Conservation (phyloP, 2,113 vertebrate species). For the Pyxicephalus adspersus region DNA sequence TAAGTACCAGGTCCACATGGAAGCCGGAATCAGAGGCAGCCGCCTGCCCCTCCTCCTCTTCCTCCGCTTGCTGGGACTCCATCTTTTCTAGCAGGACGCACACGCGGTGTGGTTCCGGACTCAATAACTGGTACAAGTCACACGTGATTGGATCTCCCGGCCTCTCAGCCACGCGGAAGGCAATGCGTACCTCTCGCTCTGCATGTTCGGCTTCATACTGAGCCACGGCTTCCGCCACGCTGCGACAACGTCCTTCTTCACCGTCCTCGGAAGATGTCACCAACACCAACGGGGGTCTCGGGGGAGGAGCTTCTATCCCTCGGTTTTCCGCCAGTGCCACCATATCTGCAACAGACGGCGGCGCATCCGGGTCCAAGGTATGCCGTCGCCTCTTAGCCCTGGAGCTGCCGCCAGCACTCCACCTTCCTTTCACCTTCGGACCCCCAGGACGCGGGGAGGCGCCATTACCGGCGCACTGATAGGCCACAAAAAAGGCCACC, state of each 20-base stretch:
- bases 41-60: slow-evolving; percentile 58
- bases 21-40: slow-evolving; percentile 79
- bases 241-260: slow-evolving; percentile 65
- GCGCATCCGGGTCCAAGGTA: slow-evolving; percentile 80
- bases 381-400: slow-evolving; percentile 88
- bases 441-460: slow-evolving; percentile 75
- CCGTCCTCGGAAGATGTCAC: slow-evolving; percentile 69
- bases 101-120: slow-evolving; percentile 77
- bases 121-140: slow-evolving; percentile 92
- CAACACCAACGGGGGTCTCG: slow-evolving; percentile 69
- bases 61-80: slow-evolving; percentile 62
- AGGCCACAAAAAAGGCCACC: slow-evolving; percentile 94
- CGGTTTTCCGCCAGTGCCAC: slow-evolving; percentile 91
- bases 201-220: slow-evolving; percentile 84
- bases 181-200: slow-evolving; percentile 85
- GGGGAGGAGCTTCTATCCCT: slow-evolving; percentile 62
- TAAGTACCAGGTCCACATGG: slow-evolving; percentile 94
- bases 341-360: slow-evolving; percentile 93
- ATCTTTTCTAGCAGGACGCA: rapidly evolving
- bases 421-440: slow-evolving; percentile 93
- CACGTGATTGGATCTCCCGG: slow-evolving; percentile 95
- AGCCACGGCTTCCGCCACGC: slow-evolving; percentile 89
- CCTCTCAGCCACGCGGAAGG: slow-evolving; percentile 88
- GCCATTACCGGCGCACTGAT: slow-evolving; percentile 82
- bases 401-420: slow-evolving; percentile 90